Evolutionary conservation across 2,797 vertebrate species (phyloP).

Genomic region (Smutsia gigantea): DNA sequence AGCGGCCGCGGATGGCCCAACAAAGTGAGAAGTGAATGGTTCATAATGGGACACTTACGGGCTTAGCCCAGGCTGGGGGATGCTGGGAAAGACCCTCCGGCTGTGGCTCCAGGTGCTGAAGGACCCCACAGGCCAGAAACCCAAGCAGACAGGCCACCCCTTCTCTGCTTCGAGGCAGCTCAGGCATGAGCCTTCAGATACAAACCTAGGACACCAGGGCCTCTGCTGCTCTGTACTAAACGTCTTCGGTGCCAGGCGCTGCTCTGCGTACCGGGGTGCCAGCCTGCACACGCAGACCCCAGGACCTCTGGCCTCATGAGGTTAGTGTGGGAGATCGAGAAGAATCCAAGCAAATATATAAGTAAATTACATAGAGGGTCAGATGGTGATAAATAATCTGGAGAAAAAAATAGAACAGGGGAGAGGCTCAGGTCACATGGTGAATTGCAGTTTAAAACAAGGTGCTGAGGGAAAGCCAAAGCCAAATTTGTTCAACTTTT

Average conservation of each 20-base stretch:
- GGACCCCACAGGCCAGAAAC: not conserved
- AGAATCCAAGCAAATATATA: not conserved
- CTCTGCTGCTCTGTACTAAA: not conserved
- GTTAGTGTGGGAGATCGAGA: not conserved
- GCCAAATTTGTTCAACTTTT: not conserved
- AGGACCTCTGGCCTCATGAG: not conserved
- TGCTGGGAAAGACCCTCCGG: constrained; percentile 11
- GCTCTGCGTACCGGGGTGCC: not conserved
- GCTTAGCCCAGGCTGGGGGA: constrained; percentile 23
- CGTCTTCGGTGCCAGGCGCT: rapidly evolving
- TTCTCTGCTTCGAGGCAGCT: not conserved
- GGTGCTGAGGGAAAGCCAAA: not conserved
- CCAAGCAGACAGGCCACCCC: rapidly evolving
- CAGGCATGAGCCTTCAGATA: not conserved
- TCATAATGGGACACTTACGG: constrained; percentile 57
- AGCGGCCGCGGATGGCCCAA: not conserved
- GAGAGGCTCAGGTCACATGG: rapidly evolving
- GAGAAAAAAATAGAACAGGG: not conserved
- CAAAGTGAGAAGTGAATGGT: constrained; percentile 59
- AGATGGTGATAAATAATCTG: not conserved
- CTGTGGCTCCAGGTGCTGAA: constrained; percentile 39
- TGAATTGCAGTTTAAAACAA: not conserved
- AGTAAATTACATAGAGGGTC: not conserved
- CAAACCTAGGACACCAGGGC: not conserved
- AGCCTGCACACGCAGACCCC: not conserved